phyloP scores from a whole-genome alignment of 2,888 invertebrate genomes.

The Pardosa pseudoannulata region DNA sequence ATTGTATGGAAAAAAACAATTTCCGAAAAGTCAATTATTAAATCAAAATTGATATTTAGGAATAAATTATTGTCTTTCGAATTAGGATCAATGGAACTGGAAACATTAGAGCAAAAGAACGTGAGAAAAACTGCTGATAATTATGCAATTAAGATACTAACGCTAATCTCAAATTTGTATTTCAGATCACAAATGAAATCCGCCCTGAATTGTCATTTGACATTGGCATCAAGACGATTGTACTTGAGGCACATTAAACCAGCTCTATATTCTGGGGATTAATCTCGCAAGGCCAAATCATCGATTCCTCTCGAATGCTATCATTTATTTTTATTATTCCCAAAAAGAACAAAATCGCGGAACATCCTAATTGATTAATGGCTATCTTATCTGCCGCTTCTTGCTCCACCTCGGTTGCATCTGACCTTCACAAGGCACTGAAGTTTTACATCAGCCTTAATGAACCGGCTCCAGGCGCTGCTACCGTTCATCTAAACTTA shows the following conservation, averaged over 20 bases:
- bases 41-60: no score
- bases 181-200: no score
- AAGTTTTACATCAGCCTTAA: neutral
- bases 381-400: neutral
- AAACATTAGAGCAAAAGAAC: no score
- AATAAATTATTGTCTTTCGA: no score
- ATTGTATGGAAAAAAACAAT: no score
- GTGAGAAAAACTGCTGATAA: no score
- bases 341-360: neutral
- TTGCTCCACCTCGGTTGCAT: neutral
- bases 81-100: no score
- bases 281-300: neutral
- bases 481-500: neutral
- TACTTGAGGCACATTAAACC: neutral
- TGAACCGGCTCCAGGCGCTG: neutral
- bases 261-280: neutral
- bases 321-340: neutral
- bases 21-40: no score
- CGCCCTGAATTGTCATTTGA: no score
- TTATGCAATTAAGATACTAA: no score
- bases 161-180: no score
- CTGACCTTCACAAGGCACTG: neutral
- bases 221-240: no score
- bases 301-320: neutral
- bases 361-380: slow-evolving; percentile 5